Evolutionary conservation across 2,888 invertebrate genomes (phyloP), one percentile per base, ranked within the genome.

Genomic region (Dolichopus griseipennis): DNA sequence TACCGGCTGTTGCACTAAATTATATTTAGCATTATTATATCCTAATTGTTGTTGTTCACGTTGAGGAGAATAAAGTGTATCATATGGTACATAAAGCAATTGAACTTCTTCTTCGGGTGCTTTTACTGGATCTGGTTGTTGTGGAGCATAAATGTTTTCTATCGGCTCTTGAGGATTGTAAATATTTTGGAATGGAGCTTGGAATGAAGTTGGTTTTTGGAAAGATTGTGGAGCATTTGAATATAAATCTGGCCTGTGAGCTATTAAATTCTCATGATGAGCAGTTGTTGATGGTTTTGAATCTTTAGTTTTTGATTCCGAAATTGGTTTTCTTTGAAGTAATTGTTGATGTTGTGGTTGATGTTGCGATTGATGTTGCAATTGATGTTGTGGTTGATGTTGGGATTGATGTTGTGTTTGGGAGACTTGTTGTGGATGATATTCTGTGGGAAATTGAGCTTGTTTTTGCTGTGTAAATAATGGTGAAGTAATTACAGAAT

Each of bases 11-110:
- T 76, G 70, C 63, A 78, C 76, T 1, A 76, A 67, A 71, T 76
- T 80, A 66, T 75, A 79, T 70, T 78, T 78, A 68, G 76, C 75
- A 20, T 74, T 74, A n/a, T 77, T 76, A 43, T 75, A 79, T 41
- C 69, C 70, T 61, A 72, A 72, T 73, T 75, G 73, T 21, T 71
- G 70, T 8, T 71, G 70, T 61, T 73, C 75, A 61, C 78, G 78
- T n/a, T 73, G 69, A 66, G 77, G 76, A 75, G 85, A 82, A 72
- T 87, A 86, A 27, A 92, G 78, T 0, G 90, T 87, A 75, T 93
- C 92, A 33, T 92, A 84, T 7, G 93, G 93, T 0, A 93, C 92
- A 75, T 93, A 93, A 0, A 93, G 83, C 61, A 93, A 79, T 76
- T 93, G 92, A 0, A 92, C 88, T 79, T 89, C 87, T 73, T 83